Conservation (phyloP, 2,797 vertebrate species). For the Syndactyla subalaris region DNA sequence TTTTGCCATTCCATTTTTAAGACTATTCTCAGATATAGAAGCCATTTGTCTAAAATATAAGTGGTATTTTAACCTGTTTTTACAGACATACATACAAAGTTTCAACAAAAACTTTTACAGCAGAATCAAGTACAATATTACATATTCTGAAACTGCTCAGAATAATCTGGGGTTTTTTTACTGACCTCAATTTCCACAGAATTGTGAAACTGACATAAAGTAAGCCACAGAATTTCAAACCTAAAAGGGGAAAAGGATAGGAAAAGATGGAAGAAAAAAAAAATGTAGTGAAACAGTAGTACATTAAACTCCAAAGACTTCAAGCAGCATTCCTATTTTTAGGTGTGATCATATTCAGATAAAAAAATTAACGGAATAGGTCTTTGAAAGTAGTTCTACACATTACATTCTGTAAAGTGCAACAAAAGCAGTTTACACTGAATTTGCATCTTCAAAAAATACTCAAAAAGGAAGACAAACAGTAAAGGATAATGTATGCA, state of each 20-base stretch:
- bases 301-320: not conserved
- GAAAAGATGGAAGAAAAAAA: conserved; percentile 13
- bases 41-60: not conserved
- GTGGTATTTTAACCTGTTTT: not conserved
- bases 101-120: not conserved
- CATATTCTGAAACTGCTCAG: not conserved
- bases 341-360: not conserved
- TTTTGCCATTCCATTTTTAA: not conserved
- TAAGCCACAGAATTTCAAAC: conserved; percentile 96
- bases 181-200: conserved; percentile 94
- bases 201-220: conserved; percentile 95
- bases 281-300: not conserved
- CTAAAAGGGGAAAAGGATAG: conserved; percentile 67
- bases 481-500: not conserved
- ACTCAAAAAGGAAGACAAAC: not conserved
- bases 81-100: not conserved
- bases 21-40: not conserved
- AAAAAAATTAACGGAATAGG: not conserved
- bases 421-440: not conserved
- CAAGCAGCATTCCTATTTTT: not conserved
- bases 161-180: not conserved
- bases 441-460: not conserved
- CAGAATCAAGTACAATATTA: not conserved
- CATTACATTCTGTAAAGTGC: not conserved
- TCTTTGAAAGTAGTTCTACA: not conserved